Base-by-base conservation (phyloP, 2,888 invertebrate species). In the Theretra japonica region DNA sequence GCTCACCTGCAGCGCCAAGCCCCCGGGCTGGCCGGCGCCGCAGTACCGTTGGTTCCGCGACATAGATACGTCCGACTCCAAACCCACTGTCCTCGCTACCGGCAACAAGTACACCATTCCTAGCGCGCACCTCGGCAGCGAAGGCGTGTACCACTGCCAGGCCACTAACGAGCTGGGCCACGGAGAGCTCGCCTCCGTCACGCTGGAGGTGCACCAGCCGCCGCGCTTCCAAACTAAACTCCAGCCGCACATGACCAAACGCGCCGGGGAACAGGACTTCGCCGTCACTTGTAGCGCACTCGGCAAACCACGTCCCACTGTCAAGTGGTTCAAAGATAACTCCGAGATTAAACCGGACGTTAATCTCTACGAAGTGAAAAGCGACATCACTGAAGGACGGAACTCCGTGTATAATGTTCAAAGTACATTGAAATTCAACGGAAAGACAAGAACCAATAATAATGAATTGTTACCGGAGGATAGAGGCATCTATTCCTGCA, bases 11-110 rank as follows among this genome's bases (percentile, higher is more conserved):
- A 96, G 96, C 58, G 98, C 98, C 0, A 96, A 96, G 77, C 98
- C 98, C 0, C 97, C 98, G 0, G 98, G 98, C n/a, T 98, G 98
- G 97, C 98, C 98, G 0, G 97, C 97, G 30, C 98, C 98, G 0
- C 97, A 97, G 84, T 98, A 97, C 90, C 96, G 97, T 73, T 98
- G 98, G 98, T 98, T 97, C 95, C 96, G 97, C 71, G 97, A 97
- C 82, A 96, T 96, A 74, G 95, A 95, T 5, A 95, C 96, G 8
- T 90, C 92, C 21, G 94, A 95, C 6, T 89, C 95, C 0, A 96
- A 96, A 79, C 95, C 95, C 0, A 95, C 96, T 60, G 96, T 97
- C 4, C 91, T 97, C 0, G 97, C 97, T 2, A 96, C 97, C 3
- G 98, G 98, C 0, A 96, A 97, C 25, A 97, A 97, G 81, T 98